Evolutionary conservation across 2,888 invertebrate species (phyloP).

Genomic region (Monochamus alternatus): DNA sequence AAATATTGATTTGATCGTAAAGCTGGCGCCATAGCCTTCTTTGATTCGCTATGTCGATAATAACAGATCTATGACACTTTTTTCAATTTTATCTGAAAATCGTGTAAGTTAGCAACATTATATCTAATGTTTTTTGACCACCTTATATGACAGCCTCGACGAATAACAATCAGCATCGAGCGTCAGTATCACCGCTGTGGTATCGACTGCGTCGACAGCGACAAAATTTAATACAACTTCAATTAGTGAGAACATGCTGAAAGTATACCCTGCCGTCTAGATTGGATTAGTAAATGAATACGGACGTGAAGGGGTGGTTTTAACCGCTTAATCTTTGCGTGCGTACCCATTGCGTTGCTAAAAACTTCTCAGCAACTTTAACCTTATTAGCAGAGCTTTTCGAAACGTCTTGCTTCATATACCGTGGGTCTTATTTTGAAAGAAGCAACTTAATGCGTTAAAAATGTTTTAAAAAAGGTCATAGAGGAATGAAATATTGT

Average conservation of each 20-base stretch:
- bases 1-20: too few relatives aligned
- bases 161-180: conserved; percentile 35
- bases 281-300: conserved; percentile 66
- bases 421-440: too few relatives aligned
- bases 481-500: too few relatives aligned
- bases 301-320: conserved; percentile 60
- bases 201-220: conserved; percentile 54
- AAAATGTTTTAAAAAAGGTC: too few relatives aligned
- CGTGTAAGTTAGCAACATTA: too few relatives aligned
- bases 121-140: not conserved
- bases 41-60: too few relatives aligned
- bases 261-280: conserved; percentile 59
- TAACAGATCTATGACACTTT: too few relatives aligned
- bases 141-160: not conserved
- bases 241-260: conserved; percentile 64
- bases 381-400: conserved; percentile 11
- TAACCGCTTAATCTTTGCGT: conserved; percentile 62
- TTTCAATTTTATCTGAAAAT: too few relatives aligned
- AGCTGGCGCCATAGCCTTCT: too few relatives aligned
- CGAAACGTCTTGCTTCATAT: not conserved
- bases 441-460: too few relatives aligned
- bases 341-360: conserved; percentile 30
- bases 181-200: conserved; percentile 40
- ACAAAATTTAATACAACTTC: conserved; percentile 65
- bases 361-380: conserved; percentile 23